phyloP scores from a whole-genome alignment of 2,113 vertebrate genomes.

The Oxyruncus cristatus region DNA sequence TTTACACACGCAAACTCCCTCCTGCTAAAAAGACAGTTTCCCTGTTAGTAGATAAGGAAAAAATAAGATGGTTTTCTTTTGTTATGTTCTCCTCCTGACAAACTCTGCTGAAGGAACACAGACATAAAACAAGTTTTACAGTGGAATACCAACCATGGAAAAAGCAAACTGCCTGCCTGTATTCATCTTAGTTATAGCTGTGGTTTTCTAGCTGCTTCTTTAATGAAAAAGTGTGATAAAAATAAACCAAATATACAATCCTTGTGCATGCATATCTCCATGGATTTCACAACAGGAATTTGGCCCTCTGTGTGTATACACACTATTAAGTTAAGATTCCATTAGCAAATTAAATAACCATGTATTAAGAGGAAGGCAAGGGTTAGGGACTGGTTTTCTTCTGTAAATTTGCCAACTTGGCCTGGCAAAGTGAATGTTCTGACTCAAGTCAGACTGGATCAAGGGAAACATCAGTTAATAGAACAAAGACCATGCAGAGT shows the following conservation, averaged over 20 bases:
- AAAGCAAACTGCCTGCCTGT: background rate
- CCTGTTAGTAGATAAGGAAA: background rate
- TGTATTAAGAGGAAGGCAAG: background rate
- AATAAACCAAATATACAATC: conserved; percentile 46
- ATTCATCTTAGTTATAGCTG: conserved; percentile 7
- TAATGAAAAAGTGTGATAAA: conserved; percentile 48
- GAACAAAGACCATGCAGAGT: background rate
- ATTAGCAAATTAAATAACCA: conserved; percentile 60
- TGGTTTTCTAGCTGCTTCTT: conserved; percentile 27
- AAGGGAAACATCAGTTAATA: conserved; percentile 8
- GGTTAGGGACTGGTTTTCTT: conserved; percentile 22
- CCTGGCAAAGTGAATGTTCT: background rate
- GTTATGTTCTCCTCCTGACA: conserved; percentile 7
- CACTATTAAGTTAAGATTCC: conserved; percentile 14
- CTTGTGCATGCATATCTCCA: background rate
- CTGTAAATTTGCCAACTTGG: conserved; percentile 3
- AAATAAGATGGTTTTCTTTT: conserved; percentile 2
- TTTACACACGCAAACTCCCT: background rate
- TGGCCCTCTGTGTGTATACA: background rate
- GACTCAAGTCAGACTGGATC: background rate
- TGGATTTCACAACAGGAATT: conserved; percentile 31
- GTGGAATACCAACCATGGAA: background rate
- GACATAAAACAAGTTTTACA: background rate
- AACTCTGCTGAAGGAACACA: background rate
- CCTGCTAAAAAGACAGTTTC: background rate